Evolutionary conservation across 92 coral and sea anemone species (phyloP), one percentile per base, ranked within the genome.

Genomic region (Siderastrea siderea): DNA sequence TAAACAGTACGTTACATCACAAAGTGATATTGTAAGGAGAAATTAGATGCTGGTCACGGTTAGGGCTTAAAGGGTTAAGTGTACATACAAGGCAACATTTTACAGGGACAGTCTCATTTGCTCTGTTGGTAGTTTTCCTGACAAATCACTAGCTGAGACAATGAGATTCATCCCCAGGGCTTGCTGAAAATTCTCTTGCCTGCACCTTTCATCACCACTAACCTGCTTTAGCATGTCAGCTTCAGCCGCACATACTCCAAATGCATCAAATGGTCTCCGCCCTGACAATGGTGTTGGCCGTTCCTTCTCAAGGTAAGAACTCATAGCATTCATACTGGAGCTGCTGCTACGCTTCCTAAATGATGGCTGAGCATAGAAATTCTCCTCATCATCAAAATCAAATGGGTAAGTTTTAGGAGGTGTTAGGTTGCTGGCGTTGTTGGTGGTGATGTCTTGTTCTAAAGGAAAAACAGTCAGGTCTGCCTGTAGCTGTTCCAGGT

Each of bases 201-300:
- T 61, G 19, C 13, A 61, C 3, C 4, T 61, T 13, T 61, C 26
- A 61, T 13, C 16, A n/a, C 11, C 63, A 80, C 87, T 53, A 16
- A 96, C 99, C 98, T 97, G 99, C 79, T 97, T 97, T 51, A 97
- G 89, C 77, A 95, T 88, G 81, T 97, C 92, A 16, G 99, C 99
- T 77, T 95, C 98, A 1, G 98, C 99, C 9, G 99, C 96, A 81
- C 99, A 94, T 12, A 96, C 98, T 51, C 99, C 98, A 91, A 98
- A 96, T 49, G 98, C 98, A 82, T 98, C 99, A 87, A 98, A 98
- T 12, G 99, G 95, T 52, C 84, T 82, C 48, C 84, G 16, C 15
- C 80, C 86, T 83, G 90, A 14, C 16, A 91, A 12, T n/a, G 90
- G 68, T 60, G 87, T 47, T 1, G 88, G 92, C 48, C 95, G 62